These are phyloP conservation scores for Hylaeus volcanicus DNA, from an alignment of 1,140 invertebrate genomes.

Conservation along the genomic window DNA sequence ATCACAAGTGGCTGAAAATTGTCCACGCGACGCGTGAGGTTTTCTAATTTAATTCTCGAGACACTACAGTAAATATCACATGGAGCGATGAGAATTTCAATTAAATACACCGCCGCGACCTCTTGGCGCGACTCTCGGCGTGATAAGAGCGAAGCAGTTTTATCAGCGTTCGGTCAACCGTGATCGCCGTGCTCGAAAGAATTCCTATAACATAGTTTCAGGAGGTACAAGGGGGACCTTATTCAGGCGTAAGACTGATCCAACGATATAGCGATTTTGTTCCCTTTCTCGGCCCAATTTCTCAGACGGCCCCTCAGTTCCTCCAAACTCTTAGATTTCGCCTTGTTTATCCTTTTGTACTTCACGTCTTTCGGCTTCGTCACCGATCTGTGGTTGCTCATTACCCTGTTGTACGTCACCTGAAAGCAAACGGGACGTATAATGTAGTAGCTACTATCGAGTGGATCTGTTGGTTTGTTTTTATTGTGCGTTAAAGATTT, in stretches of 20 bases:
- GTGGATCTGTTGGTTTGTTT: too few relatives aligned
- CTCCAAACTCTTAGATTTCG: constrained; percentile 93
- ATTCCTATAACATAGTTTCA: constrained; percentile 43
- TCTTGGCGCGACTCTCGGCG: too few relatives aligned
- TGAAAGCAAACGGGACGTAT: constrained; percentile 69
- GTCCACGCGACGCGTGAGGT: constrained; percentile 20
- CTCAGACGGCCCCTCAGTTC: constrained; percentile 90
- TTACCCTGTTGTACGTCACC: constrained; percentile 91
- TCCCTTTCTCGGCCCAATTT: constrained; percentile 91
- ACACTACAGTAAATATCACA: constrained; percentile 67
- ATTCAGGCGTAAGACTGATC: constrained; percentile 80
- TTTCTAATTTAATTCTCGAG: constrained; percentile 44
- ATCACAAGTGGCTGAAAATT: constrained; percentile 58
- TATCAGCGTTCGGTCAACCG: not conserved
- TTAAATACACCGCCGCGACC: constrained; percentile 39
- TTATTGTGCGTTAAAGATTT: too few relatives aligned
- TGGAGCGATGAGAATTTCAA: constrained; percentile 61
- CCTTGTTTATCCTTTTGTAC: constrained; percentile 94
- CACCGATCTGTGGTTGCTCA: constrained; percentile 93
- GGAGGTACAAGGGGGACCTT: constrained; percentile 3
- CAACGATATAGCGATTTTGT: constrained; percentile 82
- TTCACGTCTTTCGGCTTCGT: constrained; percentile 95
- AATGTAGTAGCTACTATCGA: too few relatives aligned
- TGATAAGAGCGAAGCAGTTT: not conserved
- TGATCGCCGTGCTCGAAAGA: not conserved